Conservation (phyloP, 2,888 invertebrate species). For the Noctua fimbriata region DNA sequence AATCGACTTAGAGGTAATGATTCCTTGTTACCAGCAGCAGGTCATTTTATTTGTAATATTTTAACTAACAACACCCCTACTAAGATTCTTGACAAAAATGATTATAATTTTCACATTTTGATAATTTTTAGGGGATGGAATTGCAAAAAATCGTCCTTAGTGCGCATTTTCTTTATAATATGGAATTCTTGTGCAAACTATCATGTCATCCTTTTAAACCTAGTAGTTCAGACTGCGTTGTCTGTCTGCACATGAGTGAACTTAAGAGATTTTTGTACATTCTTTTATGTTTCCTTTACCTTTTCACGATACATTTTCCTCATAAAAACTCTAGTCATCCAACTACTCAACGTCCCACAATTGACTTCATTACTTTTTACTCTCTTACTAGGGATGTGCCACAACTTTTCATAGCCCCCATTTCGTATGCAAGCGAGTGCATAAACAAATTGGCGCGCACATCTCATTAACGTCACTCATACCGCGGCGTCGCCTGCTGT, state of each 20-base stretch:
- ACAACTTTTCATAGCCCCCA: constrained; percentile 53
- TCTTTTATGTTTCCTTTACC: background rate
- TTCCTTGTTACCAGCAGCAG: background rate
- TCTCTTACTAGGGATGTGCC: constrained; percentile 41
- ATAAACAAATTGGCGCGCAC: constrained; percentile 66
- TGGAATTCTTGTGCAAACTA: background rate
- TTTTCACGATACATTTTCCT: constrained; percentile 14
- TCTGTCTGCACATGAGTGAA: background rate
- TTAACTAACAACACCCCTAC: background rate
- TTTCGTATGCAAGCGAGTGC: constrained; percentile 59
- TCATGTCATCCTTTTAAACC: background rate
- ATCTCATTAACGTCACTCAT: constrained; percentile 71
- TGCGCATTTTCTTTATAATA: background rate
- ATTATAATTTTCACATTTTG: background rate
- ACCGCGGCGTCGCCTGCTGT: constrained; percentile 48
- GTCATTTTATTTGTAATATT: background rate
- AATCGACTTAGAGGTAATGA: too few relatives aligned
- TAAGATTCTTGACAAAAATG: background rate
- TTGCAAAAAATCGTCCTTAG: background rate
- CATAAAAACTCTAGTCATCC: constrained; percentile 48
- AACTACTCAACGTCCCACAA: constrained; percentile 30
- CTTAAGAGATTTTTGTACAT: background rate
- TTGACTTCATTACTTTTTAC: constrained; percentile 54
- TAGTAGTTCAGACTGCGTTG: background rate
- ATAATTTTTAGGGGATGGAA: background rate